Evolutionary conservation across 2,888 invertebrate genomes (phyloP), one percentile per base, ranked within the genome.

Genomic region (Dryadula phaetusa): DNA sequence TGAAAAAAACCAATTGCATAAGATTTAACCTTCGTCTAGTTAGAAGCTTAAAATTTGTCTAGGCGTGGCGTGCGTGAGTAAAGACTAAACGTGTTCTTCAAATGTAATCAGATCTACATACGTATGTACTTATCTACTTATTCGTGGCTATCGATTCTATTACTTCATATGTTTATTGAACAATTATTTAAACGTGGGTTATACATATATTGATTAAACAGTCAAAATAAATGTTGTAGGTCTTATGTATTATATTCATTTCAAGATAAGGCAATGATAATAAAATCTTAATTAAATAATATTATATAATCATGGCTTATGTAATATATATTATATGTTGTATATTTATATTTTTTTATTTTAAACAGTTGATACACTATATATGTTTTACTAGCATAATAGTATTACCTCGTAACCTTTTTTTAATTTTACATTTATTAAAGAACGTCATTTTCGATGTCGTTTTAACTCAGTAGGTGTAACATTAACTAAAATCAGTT

Each of bases 1-100:
- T n/a, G 1, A 28, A 3, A 0, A 14, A 2, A 8, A 16, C 28
- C 8, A 52, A 28, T 54, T 54, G 37, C 56, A 56, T 40, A 56
- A 56, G 56, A 18, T 32, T 28, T 56, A 40, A 22, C 56, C 56
- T 56, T 56, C 56, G n/a, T 56, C 56, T 56, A 56, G n/a, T 56
- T 56, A 40, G 28, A 40, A 16, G 10, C 16, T 56, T 56, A 40
- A 56, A 56, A 56, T 40, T 40, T 2, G 22, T n/a, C 8, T 40
- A 44, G 63, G 63, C 54, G 63, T 44, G 34, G 54, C 44, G 16
- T 16, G 28, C 1, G 44, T 54, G 14, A 16, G 25, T 37, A 56
- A 47, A 64, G 16, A 25, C 40, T 25, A 28, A 32, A 47, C 46
- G 22, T 37, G 46, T 46, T 64, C 37, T 53, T 44, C 16, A 46